These are phyloP conservation scores for Muricea muricata DNA, from an alignment of 92 coral and sea anemone genomes.

Conservation along the genomic window DNA sequence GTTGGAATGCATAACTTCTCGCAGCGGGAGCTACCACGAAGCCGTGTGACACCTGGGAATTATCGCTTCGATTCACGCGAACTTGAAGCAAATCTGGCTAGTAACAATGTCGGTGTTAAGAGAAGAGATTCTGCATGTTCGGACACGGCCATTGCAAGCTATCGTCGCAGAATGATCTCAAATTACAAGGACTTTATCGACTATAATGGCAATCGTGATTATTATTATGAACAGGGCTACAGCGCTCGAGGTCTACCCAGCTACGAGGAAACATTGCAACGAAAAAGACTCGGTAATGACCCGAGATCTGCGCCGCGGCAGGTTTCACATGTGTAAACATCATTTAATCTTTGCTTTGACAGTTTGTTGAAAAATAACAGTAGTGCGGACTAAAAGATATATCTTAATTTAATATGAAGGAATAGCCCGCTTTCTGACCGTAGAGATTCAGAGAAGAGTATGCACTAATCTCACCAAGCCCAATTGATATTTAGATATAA, in stretches of 20 bases:
- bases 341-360: background rate
- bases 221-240: background rate
- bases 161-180: background rate
- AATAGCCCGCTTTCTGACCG: background rate
- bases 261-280: constrained; percentile 25
- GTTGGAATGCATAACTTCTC: background rate
- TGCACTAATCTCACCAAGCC: background rate
- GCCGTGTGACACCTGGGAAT: background rate
- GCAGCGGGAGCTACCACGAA: background rate
- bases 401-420: background rate
- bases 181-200: background rate
- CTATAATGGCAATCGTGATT: background rate
- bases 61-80: background rate
- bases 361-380: constrained; percentile 1
- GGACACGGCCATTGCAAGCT: constrained; percentile 5
- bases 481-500: background rate
- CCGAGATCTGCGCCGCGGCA: constrained; percentile 18
- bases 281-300: background rate
- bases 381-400: background rate
- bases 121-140: constrained; percentile 17
- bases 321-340: constrained; percentile 21
- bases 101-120: background rate
- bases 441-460: background rate
- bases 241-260: background rate
- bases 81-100: background rate